Evolutionary conservation across 2,888 invertebrate species (phyloP).

Genomic region (Lagria hirta): DNA sequence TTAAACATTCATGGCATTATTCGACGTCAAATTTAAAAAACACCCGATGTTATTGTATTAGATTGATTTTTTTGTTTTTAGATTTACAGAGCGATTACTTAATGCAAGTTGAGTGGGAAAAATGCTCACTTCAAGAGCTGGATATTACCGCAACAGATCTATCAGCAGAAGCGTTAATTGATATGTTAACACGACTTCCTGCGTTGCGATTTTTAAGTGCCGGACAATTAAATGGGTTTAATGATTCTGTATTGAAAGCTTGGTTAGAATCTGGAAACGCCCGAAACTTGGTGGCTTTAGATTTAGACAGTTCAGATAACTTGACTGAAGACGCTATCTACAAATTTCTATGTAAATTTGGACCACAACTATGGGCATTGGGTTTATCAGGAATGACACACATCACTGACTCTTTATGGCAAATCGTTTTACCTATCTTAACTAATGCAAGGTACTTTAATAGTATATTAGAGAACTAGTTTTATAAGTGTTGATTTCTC

Average conservation of each 20-base stretch:
- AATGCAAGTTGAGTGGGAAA: conserved; percentile 98
- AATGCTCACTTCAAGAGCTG: conserved; percentile 83
- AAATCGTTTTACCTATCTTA: conserved; percentile 88
- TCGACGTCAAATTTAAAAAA: no score
- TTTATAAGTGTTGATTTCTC: no score
- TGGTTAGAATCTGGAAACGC: conserved; percentile 87
- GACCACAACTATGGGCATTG: conserved; percentile 85
- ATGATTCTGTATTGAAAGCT: conserved; percentile 88
- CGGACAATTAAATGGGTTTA: conserved; percentile 97
- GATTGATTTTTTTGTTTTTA: conserved; percentile 53
- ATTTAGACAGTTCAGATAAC: conserved; percentile 94
- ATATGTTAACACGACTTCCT: conserved; percentile 86
- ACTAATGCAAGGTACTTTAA: conserved; percentile 93
- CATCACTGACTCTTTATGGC: conserved; percentile 98
- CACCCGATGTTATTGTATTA: no score
- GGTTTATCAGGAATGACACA: conserved; percentile 95
- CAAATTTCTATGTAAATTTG: conserved; percentile 88
- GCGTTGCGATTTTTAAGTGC: conserved; percentile 88
- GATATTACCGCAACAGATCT: conserved; percentile 98
- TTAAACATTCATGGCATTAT: no score
- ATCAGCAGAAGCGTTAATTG: conserved; percentile 88
- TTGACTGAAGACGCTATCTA: conserved; percentile 89
- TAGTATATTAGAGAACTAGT: no score
- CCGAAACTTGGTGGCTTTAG: conserved; percentile 72
- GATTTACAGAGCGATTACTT: conserved; percentile 89